These are phyloP conservation scores for Anguilla pacifica DNA, from an alignment of 2,797 vertebrate genomes.

Conservation along the genomic window DNA sequence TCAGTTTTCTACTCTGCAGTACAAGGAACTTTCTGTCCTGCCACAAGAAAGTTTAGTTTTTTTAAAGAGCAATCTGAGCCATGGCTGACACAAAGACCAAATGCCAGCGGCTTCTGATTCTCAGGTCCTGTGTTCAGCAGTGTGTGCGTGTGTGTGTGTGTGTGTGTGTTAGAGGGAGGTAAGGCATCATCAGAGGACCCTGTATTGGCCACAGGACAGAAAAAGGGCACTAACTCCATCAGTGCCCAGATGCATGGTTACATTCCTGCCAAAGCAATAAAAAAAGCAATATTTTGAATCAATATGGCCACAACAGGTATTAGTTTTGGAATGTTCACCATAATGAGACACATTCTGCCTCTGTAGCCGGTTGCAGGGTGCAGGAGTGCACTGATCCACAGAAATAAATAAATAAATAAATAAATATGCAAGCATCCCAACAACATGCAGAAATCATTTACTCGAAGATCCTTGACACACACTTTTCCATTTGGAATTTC, in stretches of 20 bases:
- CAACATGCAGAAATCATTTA: neutral
- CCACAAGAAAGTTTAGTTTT: neutral
- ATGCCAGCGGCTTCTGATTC: slow-evolving; percentile 19
- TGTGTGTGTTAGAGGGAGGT: neutral
- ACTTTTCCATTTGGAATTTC: neutral
- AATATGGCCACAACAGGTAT: slow-evolving; percentile 23
- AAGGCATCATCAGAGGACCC: neutral
- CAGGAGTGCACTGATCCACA: too few relatives aligned
- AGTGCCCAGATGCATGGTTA: slow-evolving; percentile 12
- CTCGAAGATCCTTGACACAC: neutral
- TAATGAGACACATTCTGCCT: neutral
- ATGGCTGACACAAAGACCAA: slow-evolving; percentile 5
- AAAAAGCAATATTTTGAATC: slow-evolving; percentile 2
- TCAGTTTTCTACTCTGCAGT: slow-evolving; percentile 7
- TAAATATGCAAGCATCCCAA: slow-evolving; percentile 12
- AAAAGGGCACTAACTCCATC: slow-evolving; percentile 2
- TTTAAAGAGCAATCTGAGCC: neutral
- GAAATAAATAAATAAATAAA: neutral
- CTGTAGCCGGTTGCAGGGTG: neutral
- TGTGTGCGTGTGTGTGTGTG: neutral
- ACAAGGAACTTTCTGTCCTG: slow-evolving; percentile 6
- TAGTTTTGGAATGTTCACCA: slow-evolving; percentile 25
- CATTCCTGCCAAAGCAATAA: slow-evolving; percentile 10
- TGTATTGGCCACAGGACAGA: neutral
- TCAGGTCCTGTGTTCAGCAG: neutral